Conservation (phyloP, 2,113 vertebrate genomes). For the Cyphomyrus discorhynchus region DNA sequence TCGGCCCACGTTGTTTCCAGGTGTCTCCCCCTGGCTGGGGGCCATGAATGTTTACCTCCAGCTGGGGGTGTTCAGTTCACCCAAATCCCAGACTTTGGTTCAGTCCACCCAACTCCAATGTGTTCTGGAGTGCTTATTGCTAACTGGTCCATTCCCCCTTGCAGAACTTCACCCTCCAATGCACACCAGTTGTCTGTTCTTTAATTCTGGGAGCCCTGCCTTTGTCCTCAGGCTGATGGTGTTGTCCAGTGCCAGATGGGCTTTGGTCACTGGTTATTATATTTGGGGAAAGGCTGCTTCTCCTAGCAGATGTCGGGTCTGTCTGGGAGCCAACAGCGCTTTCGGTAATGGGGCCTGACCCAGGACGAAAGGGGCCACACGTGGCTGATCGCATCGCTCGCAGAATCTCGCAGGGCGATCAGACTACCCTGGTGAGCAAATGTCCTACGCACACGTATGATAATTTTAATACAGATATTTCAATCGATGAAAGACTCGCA, state of each 20-base stretch:
- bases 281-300: slow-evolving; percentile 19
- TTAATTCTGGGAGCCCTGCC: slow-evolving; percentile 14
- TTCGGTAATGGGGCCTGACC: not conserved
- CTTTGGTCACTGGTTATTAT: slow-evolving; percentile 22
- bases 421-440: not conserved
- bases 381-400: not conserved
- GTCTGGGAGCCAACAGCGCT: slow-evolving; percentile 9
- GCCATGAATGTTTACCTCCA: not conserved
- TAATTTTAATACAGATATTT: not conserved
- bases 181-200: not conserved
- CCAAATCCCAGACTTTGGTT: not conserved
- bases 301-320: slow-evolving; percentile 30
- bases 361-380: not conserved
- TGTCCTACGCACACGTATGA: not conserved
- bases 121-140: not conserved
- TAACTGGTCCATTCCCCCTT: not conserved
- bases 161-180: not conserved
- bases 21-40: not conserved
- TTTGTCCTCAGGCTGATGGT: slow-evolving; percentile 20
- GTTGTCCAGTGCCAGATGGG: slow-evolving; percentile 26
- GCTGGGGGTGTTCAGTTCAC: not conserved
- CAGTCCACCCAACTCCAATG: not conserved
- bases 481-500: not conserved
- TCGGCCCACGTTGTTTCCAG: not conserved
- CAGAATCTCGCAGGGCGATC: not conserved